Evolutionary conservation across 2,797 vertebrate species (phyloP).

Genomic region (Phataginus tricuspis): DNA sequence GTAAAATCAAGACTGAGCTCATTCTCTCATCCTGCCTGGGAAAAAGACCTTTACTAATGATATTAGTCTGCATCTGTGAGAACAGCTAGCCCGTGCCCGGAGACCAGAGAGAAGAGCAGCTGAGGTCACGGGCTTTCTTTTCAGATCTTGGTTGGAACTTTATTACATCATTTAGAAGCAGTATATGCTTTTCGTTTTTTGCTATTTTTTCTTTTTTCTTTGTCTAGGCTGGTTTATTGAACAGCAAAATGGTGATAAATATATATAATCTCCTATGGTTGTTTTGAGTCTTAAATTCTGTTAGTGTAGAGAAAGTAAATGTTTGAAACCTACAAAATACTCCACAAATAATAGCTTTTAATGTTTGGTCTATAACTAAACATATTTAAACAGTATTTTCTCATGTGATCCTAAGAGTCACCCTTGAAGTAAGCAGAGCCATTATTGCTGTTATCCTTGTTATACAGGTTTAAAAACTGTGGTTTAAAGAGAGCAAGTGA

Average conservation of each 20-base stretch:
- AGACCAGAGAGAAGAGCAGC: background rate
- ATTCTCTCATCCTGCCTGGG: constrained; percentile 18
- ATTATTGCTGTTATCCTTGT: background rate
- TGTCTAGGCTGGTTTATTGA: background rate
- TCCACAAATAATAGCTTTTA: background rate
- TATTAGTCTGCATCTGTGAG: background rate
- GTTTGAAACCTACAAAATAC: background rate
- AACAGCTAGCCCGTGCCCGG: background rate
- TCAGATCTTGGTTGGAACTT: constrained; percentile 11
- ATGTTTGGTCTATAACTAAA: background rate
- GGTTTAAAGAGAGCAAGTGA: background rate
- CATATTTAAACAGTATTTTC: background rate
- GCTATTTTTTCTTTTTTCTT: background rate
- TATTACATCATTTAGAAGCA: background rate
- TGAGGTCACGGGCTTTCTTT: background rate
- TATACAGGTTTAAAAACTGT: background rate
- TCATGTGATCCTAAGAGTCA: constrained; percentile 34
- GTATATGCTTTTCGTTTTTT: background rate
- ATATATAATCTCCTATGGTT: background rate
- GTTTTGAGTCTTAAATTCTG: background rate
- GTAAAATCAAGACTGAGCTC: constrained; percentile 48
- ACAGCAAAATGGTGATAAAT: background rate
- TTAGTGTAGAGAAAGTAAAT: background rate
- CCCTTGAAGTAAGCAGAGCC: background rate
- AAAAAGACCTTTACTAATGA: constrained; percentile 43